These are phyloP conservation scores for Lepidocolaptes lacrymiger DNA, from an alignment of 2,797 vertebrate genomes.

Conservation along the genomic window DNA sequence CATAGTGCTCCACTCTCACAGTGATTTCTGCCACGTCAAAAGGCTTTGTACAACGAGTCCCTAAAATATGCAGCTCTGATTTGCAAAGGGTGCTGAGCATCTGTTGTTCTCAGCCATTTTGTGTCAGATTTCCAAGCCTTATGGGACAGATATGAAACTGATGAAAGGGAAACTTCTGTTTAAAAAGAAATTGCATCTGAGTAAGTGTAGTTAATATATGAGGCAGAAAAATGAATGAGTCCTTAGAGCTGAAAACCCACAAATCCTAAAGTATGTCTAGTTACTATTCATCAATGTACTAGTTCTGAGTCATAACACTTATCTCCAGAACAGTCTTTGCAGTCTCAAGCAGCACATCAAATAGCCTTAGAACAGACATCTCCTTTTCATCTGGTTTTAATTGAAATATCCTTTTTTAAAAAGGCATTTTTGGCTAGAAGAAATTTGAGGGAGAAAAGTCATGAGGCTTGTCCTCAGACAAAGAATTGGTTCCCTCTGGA, in stretches of 20 bases:
- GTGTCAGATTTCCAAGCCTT: not conserved
- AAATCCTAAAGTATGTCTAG: not conserved
- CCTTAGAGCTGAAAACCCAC: not conserved
- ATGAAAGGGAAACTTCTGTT: conserved; percentile 11
- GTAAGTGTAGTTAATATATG: not conserved
- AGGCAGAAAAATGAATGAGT: not conserved
- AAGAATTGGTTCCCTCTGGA: not conserved
- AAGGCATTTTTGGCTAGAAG: not conserved
- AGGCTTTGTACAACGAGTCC: not conserved
- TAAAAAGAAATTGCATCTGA: not conserved
- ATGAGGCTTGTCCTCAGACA: not conserved
- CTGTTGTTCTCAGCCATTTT: not conserved
- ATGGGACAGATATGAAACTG: not conserved
- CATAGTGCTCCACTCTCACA: fast-evolving
- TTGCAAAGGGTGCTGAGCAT: not conserved
- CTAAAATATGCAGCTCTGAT: not conserved
- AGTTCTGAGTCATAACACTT: not conserved
- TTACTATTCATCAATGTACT: not conserved
- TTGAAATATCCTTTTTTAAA: not conserved
- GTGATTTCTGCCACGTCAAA: not conserved
- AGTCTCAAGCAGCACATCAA: conserved; percentile 3
- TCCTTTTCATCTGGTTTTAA: not conserved
- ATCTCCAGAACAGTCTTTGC: not conserved
- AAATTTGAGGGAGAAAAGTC: not conserved
- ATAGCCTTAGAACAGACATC: not conserved